These are phyloP conservation scores for Eudemis profundana DNA, from an alignment of 2,888 invertebrate genomes.

Conservation along the genomic window DNA sequence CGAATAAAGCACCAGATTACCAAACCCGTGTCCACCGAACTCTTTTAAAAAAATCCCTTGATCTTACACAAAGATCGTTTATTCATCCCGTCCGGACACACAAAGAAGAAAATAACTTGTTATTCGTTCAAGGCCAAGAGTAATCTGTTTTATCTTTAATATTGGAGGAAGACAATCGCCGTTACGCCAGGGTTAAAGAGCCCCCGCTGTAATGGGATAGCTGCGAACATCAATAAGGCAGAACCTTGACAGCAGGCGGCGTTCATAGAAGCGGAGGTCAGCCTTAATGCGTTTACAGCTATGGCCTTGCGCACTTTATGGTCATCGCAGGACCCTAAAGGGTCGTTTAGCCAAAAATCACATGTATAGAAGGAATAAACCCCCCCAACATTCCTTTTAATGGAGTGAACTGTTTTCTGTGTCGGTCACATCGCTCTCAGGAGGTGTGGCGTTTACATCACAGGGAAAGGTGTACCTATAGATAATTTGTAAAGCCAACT, in stretches of 20 bases:
- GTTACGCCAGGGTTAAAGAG: slow-evolving; percentile 55
- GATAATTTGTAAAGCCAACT: slow-evolving; percentile 5
- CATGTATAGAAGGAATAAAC: slow-evolving; percentile 50
- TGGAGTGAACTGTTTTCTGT: not conserved
- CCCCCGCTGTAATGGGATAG: slow-evolving; percentile 57
- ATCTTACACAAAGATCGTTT: slow-evolving; percentile 47
- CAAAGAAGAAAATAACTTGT: slow-evolving; percentile 25
- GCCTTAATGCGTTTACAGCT: slow-evolving; percentile 67
- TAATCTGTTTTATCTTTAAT: slow-evolving; percentile 51
- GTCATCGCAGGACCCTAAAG: slow-evolving; percentile 61
- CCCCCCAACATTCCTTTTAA: slow-evolving; percentile 10
- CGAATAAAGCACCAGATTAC: slow-evolving; percentile 63
- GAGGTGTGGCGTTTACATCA: not conserved
- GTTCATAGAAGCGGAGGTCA: slow-evolving; percentile 65
- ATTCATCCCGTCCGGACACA: slow-evolving; percentile 20
- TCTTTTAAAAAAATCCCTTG: slow-evolving; percentile 51
- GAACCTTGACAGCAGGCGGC: slow-evolving; percentile 67
- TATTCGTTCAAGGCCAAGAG: slow-evolving; percentile 50
- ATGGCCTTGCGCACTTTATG: slow-evolving; percentile 69
- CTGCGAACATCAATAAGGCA: slow-evolving; percentile 61
- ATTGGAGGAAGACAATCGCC: slow-evolving; percentile 57
- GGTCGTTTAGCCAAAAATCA: slow-evolving; percentile 56
- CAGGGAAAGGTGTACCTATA: not conserved
- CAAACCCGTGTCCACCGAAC: slow-evolving; percentile 53
- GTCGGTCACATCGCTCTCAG: slow-evolving; percentile 1